A percentile compares a stretch with the other conserved stretches of the same genome.
Evolutionary conservation across 2,888 invertebrate genomes (phyloP).

Genomic region (Lasioglossum morio): DNA sequence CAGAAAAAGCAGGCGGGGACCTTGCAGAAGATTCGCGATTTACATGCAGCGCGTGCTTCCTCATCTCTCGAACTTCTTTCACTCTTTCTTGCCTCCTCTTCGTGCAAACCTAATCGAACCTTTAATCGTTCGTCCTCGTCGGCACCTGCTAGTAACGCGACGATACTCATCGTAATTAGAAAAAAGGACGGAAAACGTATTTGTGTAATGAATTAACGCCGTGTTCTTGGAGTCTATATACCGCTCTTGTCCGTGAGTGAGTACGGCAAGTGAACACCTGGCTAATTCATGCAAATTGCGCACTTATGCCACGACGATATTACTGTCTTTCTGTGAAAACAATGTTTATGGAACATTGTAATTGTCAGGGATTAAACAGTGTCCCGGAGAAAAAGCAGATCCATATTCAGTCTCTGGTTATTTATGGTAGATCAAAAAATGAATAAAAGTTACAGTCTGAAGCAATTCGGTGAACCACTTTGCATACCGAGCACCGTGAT

Average conservation of each 20-base stretch:
- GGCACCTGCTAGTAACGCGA: background rate
- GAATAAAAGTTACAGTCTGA: background rate
- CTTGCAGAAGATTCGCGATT: background rate
- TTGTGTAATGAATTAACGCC: background rate
- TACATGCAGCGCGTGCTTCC: background rate
- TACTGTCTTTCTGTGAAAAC: background rate
- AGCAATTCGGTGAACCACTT: too few relatives aligned
- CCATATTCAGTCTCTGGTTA: background rate
- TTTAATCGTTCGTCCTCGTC: background rate
- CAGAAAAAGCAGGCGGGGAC: background rate
- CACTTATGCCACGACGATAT: background rate
- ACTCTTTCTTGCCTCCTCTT: background rate
- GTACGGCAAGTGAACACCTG: too few relatives aligned
- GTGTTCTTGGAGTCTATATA: background rate
- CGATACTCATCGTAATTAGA: background rate
- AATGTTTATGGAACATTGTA: background rate
- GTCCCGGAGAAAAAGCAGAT: background rate
- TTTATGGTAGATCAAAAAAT: background rate
- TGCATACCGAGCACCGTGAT: too few relatives aligned
- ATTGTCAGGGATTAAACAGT: background rate
- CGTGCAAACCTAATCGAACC: background rate
- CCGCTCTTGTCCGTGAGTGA: background rate
- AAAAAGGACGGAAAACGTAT: background rate
- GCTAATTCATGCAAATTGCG: background rate
- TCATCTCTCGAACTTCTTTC: background rate